Evolutionary conservation across 2,113 vertebrate genomes (phyloP), one percentile per base, ranked within the genome.

Genomic region (Apodemus sylvaticus): DNA sequence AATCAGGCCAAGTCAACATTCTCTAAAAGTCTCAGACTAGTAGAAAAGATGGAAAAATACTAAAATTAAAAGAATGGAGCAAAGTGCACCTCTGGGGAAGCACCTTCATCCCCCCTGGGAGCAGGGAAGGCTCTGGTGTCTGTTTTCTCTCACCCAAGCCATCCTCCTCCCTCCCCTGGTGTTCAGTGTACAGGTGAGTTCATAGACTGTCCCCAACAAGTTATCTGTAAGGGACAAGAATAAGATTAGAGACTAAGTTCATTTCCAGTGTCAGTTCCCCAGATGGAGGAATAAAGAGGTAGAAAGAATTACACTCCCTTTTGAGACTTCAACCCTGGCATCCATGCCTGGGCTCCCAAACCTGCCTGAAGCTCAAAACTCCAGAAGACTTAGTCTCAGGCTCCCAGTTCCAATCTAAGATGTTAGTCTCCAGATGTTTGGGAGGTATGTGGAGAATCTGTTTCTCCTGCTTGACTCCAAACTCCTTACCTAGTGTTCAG

Each of bases 391-490:
- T 89, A 42, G 26, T 73, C 42, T 76, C 13, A 90, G 60, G 26
- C 13, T 64, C 22, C n/a, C 45, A 86, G 16, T 68, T 79, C n/a
- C 58, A 88, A 24, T 68, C 51, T 81, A 58, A 36, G 70, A 53
- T 68, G 86, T 89, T 86, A 81, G n/a, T 90, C 51, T 89, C 73
- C 48, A 76, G 78, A 17, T 36, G 0, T 55, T 91, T 36, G 19
- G 2, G 6, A 60, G 48, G 7, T 39, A 7, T 13, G n/a, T 22
- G 71, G 76, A 53, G 19, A 76, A 85, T 88, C 62, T 92, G 36
- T 77, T 96, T 94, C 62, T 92, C 42, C 16, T 17, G 20, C 55
- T 45, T 71, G 85, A 82, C 17, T 90, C 60, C 42, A 95, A 34
- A 26, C 39, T n/a, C 78, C 71, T 51, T 94, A 9, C 5, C 17